Evolutionary conservation across 2,113 vertebrate genomes (phyloP).

Genomic region (Clupea harengus): DNA sequence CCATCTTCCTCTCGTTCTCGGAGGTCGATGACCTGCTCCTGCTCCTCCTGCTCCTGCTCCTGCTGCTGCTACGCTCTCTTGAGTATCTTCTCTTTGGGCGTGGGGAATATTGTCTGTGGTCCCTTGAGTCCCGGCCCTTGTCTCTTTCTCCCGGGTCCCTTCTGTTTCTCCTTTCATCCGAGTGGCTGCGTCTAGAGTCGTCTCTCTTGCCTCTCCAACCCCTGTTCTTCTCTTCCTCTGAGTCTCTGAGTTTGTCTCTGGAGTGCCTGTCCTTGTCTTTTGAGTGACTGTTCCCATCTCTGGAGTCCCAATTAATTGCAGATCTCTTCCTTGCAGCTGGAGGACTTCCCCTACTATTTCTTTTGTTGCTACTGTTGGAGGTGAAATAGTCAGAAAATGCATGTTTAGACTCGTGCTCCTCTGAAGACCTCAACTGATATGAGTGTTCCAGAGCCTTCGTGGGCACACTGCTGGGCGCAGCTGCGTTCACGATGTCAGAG

Average conservation of each 20-base stretch:
- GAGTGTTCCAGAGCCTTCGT: not conserved
- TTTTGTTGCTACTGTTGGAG: too few species aligned
- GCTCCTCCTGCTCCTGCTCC: too few species aligned
- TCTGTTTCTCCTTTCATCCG: too few species aligned
- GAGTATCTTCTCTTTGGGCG: not conserved
- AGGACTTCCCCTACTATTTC: too few species aligned
- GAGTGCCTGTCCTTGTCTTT: not conserved
- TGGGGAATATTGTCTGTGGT: not conserved
- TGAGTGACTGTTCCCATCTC: too few species aligned
- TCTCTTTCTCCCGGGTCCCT: not conserved
- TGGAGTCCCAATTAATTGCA: too few species aligned
- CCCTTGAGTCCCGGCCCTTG: not conserved
- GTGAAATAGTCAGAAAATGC: too few species aligned
- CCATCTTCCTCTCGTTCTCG: slow-evolving; percentile 9
- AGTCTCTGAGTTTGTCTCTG: not conserved
- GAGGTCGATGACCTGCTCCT: slow-evolving; percentile 15
- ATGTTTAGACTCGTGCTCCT: too few species aligned
- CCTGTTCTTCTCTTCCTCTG: not conserved
- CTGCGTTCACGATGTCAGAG: too few species aligned
- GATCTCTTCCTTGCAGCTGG: too few species aligned
- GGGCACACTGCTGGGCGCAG: too few species aligned
- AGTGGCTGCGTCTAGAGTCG: too few species aligned
- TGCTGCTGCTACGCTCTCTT: not conserved
- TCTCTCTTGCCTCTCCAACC: not conserved
- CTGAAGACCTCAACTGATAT: not conserved